Evolutionary conservation across 2,113 vertebrate species (phyloP), one percentile per base, ranked within the genome.

Genomic region (Lepisosteus osseus): DNA sequence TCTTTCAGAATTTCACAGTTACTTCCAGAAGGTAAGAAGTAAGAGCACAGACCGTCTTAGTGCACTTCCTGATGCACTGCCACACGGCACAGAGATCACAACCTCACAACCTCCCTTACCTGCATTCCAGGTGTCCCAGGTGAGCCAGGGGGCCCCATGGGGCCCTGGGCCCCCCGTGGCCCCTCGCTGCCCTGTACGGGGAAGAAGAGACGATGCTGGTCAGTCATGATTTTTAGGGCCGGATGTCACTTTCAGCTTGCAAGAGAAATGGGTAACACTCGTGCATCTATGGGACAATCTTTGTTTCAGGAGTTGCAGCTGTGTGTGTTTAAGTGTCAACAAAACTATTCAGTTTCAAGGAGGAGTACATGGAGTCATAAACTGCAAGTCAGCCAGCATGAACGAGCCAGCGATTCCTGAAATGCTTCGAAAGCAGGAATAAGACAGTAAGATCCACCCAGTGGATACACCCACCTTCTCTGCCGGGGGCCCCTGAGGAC

Each of bases 161-260:
- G 40, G 56, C 97, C 97, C 0, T 94, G 82, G 70, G 92, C 74
- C 0, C 97, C 96, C 13, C 88, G 87, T 57, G 83, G 6, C 43
- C 97, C 97, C 79, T 94, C 92, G 0, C 86, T 93, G 75, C 97
- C 97, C 97, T 99, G 83, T 17, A 11, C 7, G 3, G 68, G 3
- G 7, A 11, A 61, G 47, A 55, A 63, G 12, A 76, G 11, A 76
- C 40, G 51, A n/a, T 61, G 4, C 44, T 14, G 15, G 54, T 75
- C 4, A 63, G 17, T 59, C 56, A 12, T 4, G 9, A 51, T 51
- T 5, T 6, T 51, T 51, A 9, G 47, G 47, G 47, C 47, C 1
- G 5, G 5, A 51, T 5, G 9, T 6, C 5, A 51, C 47, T 1
- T 51, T 51, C 47, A 51, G 9, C 29, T 1, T 1, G 29, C 29